These are phyloP conservation scores for Grantiella picta DNA, from an alignment of 2,113 vertebrate species.

Conservation along the genomic window DNA sequence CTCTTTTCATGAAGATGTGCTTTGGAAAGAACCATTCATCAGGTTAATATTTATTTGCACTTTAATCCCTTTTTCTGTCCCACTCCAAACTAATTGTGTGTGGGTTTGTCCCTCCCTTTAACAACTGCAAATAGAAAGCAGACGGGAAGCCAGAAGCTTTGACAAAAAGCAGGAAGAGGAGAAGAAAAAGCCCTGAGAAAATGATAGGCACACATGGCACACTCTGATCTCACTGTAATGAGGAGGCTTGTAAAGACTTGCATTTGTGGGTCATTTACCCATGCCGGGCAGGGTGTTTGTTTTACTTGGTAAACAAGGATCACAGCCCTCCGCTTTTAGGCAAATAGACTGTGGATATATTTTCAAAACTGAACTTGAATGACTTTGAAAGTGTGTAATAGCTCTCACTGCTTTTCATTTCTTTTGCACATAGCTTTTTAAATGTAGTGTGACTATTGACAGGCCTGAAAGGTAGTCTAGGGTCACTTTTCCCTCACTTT, in stretches of 20 bases:
- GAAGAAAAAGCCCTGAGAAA: slow-evolving; percentile 39
- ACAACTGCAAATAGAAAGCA: slow-evolving; percentile 55
- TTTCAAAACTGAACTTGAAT: slow-evolving; percentile 23
- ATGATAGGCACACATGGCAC: slow-evolving; percentile 13
- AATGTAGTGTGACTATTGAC: not conserved
- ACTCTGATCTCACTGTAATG: slow-evolving; percentile 18
- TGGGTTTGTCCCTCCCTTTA: not conserved
- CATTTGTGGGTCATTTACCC: not conserved
- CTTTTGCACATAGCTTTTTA: not conserved
- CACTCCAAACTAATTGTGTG: not conserved
- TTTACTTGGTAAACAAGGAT: slow-evolving; percentile 37
- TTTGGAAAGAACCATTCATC: not conserved
- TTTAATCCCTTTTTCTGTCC: not conserved
- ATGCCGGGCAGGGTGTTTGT: not conserved
- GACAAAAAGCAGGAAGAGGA: slow-evolving; percentile 49
- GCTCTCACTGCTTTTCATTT: not conserved
- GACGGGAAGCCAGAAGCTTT: not conserved
- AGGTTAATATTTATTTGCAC: not conserved
- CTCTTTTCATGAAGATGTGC: not conserved
- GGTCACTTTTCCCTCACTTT: not conserved
- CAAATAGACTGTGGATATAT: not conserved
- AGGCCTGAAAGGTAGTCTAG: not conserved
- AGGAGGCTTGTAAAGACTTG: slow-evolving; percentile 45
- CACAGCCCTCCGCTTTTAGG: not conserved
- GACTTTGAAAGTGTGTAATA: not conserved